Base-by-base conservation (phyloP, 2,797 vertebrate genomes). In the Nannoperca obscura region DNA sequence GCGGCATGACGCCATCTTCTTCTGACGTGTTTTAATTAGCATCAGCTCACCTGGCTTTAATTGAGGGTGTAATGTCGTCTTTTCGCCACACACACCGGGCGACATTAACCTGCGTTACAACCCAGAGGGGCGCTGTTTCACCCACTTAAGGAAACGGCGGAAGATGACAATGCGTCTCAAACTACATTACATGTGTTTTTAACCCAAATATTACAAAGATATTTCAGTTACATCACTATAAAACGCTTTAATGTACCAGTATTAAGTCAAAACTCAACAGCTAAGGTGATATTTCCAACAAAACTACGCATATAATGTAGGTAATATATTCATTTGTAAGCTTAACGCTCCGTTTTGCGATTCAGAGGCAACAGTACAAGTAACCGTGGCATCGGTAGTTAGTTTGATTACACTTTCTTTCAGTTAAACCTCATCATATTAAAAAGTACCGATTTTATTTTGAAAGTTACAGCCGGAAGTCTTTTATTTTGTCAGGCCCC, bases 71-170 rank as follows among this genome's bases (percentile, higher is more conserved):
- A 69, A 11, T 76, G 52, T 24, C 55, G 2, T 6, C 8, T 34
- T 62, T 17, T 14, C 2, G 3, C 52, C 75, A 32, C 70, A 50
- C 24, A 30, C 13, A 7, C 11, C 12, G 42, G 24, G 17, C 13
- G 15, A 5, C 40, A 0, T 69, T 62, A 2, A 50, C 12, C 8
- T 8, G 2, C 2, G 0, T 53, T 53, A 34, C 1, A 53, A 6
- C 2, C 1, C 2, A 22, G 12, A 13, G 69, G 54, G 84, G 73
- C 78, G 67, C 73, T 83, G 78, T 76, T 79, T 76, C 40, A 9
- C 38, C 17, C 7, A 15, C 9, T 32, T 8, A 44, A 24, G 38
- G 12, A 47, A 22, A 42, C 46, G 9, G n/a, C 34, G 34, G 34
- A 50, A 8, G 2, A 1, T 36, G 14, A 5, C 2, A 7, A 4